These are phyloP conservation scores for Channa striata DNA, from an alignment of 2,797 vertebrate genomes.

Conservation along the genomic window DNA sequence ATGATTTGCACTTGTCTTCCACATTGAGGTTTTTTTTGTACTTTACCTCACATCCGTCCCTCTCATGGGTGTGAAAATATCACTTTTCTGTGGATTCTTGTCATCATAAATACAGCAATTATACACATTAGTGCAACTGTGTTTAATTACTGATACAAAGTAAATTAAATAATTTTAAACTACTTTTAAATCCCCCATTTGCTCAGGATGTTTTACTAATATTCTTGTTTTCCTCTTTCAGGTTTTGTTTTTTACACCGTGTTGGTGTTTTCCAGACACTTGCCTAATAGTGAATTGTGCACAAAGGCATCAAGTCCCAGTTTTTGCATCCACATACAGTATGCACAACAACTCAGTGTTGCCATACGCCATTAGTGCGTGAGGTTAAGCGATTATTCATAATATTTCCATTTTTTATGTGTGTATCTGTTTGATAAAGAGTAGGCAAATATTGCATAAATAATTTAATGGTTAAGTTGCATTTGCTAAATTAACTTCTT, in stretches of 20 bases:
- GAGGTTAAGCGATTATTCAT: slow-evolving; percentile 28
- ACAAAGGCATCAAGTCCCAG: neutral
- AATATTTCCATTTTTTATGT: slow-evolving; percentile 15
- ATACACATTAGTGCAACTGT: neutral
- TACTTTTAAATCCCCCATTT: slow-evolving; percentile 15
- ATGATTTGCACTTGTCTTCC: neutral
- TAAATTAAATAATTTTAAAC: slow-evolving; percentile 19
- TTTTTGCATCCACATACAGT: neutral
- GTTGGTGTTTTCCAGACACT: neutral
- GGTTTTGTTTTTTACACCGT: neutral
- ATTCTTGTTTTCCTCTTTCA: slow-evolving; percentile 2
- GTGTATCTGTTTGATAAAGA: slow-evolving; percentile 15
- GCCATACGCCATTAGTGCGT: neutral
- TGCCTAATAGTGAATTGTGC: neutral
- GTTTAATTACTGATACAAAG: too few species aligned
- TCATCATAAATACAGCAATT: slow-evolving; percentile 31
- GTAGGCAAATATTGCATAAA: slow-evolving; percentile 11
- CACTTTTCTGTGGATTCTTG: slow-evolving; percentile 31
- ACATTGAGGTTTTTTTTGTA: slow-evolving; percentile 13
- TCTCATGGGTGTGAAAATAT: slow-evolving; percentile 6
- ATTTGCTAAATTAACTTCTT: slow-evolving; percentile 46
- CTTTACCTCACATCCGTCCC: slow-evolving; percentile 24
- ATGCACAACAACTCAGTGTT: slow-evolving; percentile 13
- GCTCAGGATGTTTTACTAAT: neutral
- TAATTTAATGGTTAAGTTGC: slow-evolving; percentile 38